phyloP scores from a whole-genome alignment of 2,113 vertebrate genomes.

The Lasiurus borealis region DNA sequence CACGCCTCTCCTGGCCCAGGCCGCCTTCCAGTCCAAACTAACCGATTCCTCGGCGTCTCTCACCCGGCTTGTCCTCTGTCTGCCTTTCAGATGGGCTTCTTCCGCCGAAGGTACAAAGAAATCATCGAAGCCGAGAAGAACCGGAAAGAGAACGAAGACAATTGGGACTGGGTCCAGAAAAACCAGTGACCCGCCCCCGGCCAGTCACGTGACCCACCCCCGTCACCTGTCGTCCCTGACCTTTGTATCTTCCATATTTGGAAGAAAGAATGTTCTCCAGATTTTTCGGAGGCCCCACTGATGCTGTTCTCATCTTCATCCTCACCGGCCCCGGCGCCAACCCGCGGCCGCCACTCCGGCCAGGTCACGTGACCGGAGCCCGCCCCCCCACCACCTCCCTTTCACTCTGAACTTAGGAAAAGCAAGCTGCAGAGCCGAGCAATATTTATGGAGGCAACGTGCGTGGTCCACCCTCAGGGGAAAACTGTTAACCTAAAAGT shows the following conservation, averaged over 20 bases:
- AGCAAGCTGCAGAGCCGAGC: conserved; percentile 87
- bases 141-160: conserved; percentile 97
- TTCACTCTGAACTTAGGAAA: conserved; percentile 86
- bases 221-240: conserved; percentile 87
- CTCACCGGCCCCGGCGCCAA: conserved; percentile 83
- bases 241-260: conserved; percentile 99
- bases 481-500: conserved; percentile 93
- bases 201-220: conserved; percentile 83
- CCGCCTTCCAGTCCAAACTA: rapidly evolving
- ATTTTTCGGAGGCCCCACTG: conserved; percentile 96
- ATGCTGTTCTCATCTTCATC: conserved; percentile 89
- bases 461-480: conserved; percentile 96
- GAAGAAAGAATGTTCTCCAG: conserved; percentile 99
- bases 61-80: neutral
- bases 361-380: conserved; percentile 87
- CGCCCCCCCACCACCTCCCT: conserved; percentile 76
- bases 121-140: conserved; percentile 98
- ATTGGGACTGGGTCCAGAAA: conserved; percentile 99
- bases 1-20: neutral
- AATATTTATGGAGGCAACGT: conserved; percentile 90
- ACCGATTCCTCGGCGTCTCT: neutral
- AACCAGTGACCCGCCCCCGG: conserved; percentile 91
- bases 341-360: conserved; percentile 88
- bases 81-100: conserved; percentile 96
- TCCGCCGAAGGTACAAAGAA: conserved; percentile 97